Conservation (phyloP, 2,888 invertebrate species). For the Caenorhabditis uteleia region DNA sequence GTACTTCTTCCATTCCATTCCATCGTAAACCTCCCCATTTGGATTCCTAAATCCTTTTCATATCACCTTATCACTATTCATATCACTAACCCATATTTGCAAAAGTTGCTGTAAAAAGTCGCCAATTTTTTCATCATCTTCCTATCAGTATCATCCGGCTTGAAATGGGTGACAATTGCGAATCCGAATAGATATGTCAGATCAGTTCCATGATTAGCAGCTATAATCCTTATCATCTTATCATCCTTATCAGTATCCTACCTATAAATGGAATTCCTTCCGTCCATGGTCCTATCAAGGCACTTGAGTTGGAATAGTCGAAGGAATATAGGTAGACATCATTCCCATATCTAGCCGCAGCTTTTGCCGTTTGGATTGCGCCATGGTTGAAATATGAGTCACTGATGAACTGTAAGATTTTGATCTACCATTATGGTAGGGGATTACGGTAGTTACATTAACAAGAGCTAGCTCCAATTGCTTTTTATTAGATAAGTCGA, state of each 20-base stretch:
- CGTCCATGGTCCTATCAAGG: conserved; percentile 40
- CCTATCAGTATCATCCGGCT: conserved; percentile 41
- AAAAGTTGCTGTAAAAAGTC: conserved; percentile 46
- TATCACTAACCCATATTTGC: conserved; percentile 47
- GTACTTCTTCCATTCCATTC: conserved; percentile 20
- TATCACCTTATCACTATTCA: background rate
- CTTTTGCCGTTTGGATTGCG: conserved; percentile 23
- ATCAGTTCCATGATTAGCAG: conserved; percentile 50
- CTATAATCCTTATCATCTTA: conserved; percentile 6
- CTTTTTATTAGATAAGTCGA: conserved; percentile 7
- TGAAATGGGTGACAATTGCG: conserved; percentile 45
- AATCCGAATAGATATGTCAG: conserved; percentile 53
- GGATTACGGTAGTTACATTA: conserved; percentile 7
- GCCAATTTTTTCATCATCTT: conserved; percentile 50
- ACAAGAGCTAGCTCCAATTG: conserved; percentile 8
- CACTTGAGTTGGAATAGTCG: conserved; percentile 39
- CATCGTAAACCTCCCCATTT: conserved; percentile 7
- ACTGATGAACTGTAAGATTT: conserved; percentile 27
- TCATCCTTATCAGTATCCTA: too few species aligned
- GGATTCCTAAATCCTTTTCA: conserved; percentile 13
- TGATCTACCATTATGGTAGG: too few species aligned
- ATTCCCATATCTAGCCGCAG: conserved; percentile 36
- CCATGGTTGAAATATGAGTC: conserved; percentile 37
- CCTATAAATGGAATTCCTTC: conserved; percentile 44
- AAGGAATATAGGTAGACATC: conserved; percentile 46